Base-by-base conservation (phyloP, 2,113 vertebrate genomes). In the Archilochus colubris region DNA sequence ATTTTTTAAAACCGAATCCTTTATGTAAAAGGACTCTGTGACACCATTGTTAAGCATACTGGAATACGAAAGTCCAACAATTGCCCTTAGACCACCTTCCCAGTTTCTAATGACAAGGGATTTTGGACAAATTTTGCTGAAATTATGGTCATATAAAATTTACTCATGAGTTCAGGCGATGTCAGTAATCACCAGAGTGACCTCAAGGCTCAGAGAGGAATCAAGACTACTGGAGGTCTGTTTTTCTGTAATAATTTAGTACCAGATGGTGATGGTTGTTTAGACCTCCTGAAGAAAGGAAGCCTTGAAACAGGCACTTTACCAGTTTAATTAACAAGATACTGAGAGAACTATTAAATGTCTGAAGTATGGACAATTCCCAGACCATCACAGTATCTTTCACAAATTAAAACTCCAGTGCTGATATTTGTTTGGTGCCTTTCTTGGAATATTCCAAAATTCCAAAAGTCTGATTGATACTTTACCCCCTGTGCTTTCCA, bases 211-310 rank as follows among this genome's bases (percentile, higher is more conserved):
- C 36, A 48, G n/a, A 73, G 24, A 61, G 31, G 36, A 89, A 88
- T 30, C 1, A 7, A 67, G 68, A 91, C 17, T 28, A 92, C 57
- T 82, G 43, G 57, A 84, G 23, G 18, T 43, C 89, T 92, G 79
- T 77, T 91, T 90, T 88, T 61, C 77, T 94, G 73, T 76, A 94
- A 15, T 63, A 46, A 94, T 95, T 53, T 59, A 77, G 54, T 22
- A 84, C 58, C 90, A 96, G 80, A 94, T 94, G 89, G 91, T 94
- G 91, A 89, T 93, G 96, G 91, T 80, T 92, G 84, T 85, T 95
- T 69, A 94, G 87, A 72, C 76, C 92, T 93, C 94, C 44, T 93
- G 83, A 94, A 57, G 85, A 91, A 85, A 92, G 93, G 68, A 38
- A 80, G 73, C 75, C 90, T 90, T 82, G 50, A 87, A 94, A 90